Base-by-base conservation (phyloP, 2,888 invertebrate genomes). In the Tuberolachnus salignus region DNA sequence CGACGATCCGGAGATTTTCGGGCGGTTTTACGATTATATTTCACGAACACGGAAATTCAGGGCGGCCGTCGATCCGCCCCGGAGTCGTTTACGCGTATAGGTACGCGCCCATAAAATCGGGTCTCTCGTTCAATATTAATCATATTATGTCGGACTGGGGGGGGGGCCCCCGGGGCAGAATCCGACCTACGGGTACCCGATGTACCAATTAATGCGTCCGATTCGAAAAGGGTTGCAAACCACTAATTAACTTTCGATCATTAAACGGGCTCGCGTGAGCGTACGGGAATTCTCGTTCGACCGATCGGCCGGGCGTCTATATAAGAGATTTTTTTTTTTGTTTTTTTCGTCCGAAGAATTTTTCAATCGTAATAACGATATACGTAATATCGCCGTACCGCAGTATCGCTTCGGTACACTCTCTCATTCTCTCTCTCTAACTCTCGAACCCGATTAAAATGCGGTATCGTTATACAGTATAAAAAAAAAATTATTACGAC, bases 151-250 rank as follows among this genome's bases (percentile, higher is more conserved):
- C 23, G 46, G 42, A 64, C 16, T n/a, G n/a, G n/a, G n/a, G n/a
- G n/a, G n/a, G n/a, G n/a, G n/a, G 42, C 61, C 49, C 72, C 19
- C 61, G 61, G 49, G 26, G 72, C 72, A 49, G 26, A 19, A 72
- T 72, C 26, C 46, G 6, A 57, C 57, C 13, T 57, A 34, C 34
- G 34, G 34, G 34, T 34, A 34, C 6, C 3, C 34, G 34, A 6
- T 4, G 34, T 34, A n/a, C n/a, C n/a, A n/a, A n/a, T n/a, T n/a
- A n/a, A n/a, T 46, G 55, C 74, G 66, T 66, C 66, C 55, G 14
- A 49, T 78, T 59, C 78, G 59, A 78, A 78, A 75, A n/a, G 78
- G 78, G 78, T 69, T 59, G 78, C 75, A 75, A 75, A 75, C 75
- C 66, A 66, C 67, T 78, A 78, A 78, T 78, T 78, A 78, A 67